Percentiles rank a stretch among this genome's conserved stretches.
These are phyloP conservation scores for Nyctalus aviator DNA, from an alignment of 2,797 vertebrate species.

Conservation along the genomic window DNA sequence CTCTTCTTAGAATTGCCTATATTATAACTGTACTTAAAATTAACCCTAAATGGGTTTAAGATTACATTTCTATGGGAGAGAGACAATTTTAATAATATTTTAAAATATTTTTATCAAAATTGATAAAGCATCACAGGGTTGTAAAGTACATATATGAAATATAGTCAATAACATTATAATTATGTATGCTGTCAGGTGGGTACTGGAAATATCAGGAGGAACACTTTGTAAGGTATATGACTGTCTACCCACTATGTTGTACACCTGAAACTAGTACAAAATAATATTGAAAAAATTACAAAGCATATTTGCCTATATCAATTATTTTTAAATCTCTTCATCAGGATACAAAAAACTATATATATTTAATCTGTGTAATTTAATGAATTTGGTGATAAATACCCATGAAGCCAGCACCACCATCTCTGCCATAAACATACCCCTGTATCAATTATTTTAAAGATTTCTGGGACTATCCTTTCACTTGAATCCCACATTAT, in stretches of 20 bases:
- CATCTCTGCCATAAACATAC: neutral
- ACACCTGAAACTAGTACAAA: neutral
- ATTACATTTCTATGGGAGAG: conserved; percentile 38
- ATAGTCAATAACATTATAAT: neutral
- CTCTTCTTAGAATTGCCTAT: neutral
- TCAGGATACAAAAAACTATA: neutral
- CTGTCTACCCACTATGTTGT: neutral
- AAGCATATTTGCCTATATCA: neutral
- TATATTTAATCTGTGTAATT: neutral
- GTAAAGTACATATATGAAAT: neutral
- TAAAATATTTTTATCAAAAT: conserved; percentile 41
- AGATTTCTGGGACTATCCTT: conserved; percentile 25
- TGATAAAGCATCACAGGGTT: neutral
- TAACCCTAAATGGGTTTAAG: conserved; percentile 26
- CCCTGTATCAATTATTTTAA: conserved; percentile 7
- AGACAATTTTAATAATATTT: conserved; percentile 34
- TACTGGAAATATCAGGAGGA: neutral
- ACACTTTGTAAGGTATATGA: neutral
- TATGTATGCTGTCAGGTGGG: neutral
- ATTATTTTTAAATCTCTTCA: conserved; percentile 14
- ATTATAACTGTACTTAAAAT: conserved; percentile 13
- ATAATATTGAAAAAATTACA: neutral
- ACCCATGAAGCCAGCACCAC: neutral
- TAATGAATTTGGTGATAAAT: neutral
- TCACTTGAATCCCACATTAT: neutral